Base-by-base conservation (phyloP, 1,140 invertebrate species). In the Drosophila navojoa region DNA sequence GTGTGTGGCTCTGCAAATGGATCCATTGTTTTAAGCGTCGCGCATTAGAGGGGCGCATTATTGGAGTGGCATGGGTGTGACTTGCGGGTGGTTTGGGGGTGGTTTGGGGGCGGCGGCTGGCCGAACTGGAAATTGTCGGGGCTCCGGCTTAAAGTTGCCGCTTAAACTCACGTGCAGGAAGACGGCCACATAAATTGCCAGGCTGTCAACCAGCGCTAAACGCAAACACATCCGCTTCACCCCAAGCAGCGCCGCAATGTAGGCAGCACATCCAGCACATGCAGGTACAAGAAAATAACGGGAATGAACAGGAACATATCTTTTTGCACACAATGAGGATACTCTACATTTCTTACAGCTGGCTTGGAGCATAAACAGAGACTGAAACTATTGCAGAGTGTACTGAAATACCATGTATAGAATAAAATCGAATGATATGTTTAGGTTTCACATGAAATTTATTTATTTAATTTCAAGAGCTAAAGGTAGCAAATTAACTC, bases 161-260 rank as follows among this genome's bases (percentile, higher is more conserved):
- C 13, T 87, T 66, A 87, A 87, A 52, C 53, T 59, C 42, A n/a
- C 42, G 16, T 66, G 35, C 58, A 77, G 79, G 79, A 81, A 71
- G 79, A 74, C 64, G 70, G 70, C 70, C 79, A 78, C 77, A 81
- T 81, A 81, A 81, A 81, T 81, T 81, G 79, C 79, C 79, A 81
- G 53, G 79, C 79, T 81, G 79, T 81, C 79, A 81, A 81, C 79
- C 74, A 53, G 58, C 64, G 79, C 79, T 82, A 82, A 82, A 82
- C 67, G 79, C 79, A 82, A 82, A 82, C 79, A 82, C 62, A 76
- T 82, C 80, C 79, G 80, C 25, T 69, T 60, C 32, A 32, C 64
- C 79, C 53, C 53, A 62, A 29, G 22, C 60, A n/a, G 49, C 58
- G 63, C 47, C 49, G 40, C 45, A n/a, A 50, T 42, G 40, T 67